Evolutionary conservation across 2,888 invertebrate genomes (phyloP).

Genomic region (Panorpa germanica): DNA sequence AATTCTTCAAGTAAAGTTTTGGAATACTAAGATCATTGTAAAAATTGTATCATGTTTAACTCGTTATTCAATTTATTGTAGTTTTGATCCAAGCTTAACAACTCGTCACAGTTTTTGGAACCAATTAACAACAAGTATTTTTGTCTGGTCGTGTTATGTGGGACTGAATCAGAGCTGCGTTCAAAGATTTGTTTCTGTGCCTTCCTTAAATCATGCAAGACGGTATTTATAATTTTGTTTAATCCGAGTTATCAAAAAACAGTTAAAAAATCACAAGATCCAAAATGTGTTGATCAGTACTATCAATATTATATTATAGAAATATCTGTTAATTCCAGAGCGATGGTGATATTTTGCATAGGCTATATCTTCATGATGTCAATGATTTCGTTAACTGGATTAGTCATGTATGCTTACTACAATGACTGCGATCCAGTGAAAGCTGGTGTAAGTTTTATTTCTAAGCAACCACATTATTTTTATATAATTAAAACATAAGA

Average conservation of each 20-base stretch:
- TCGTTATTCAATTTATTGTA: no score
- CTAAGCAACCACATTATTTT: constrained; percentile 6
- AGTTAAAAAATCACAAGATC: no score
- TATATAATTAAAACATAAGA: constrained; percentile 27
- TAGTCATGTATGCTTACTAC: constrained; percentile 5
- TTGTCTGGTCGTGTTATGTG: constrained; percentile 41
- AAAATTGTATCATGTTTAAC: no score
- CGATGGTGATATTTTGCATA: background rate
- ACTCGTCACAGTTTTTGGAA: constrained; percentile 45
- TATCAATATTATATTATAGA: background rate
- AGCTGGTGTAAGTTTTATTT: constrained; percentile 1
- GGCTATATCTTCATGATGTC: background rate
- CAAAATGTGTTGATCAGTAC: no score
- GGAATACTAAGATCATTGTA: no score
- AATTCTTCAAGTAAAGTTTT: constrained; percentile 15
- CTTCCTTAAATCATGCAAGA: no score
- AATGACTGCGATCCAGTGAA: constrained; percentile 3
- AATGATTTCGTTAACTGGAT: constrained; percentile 3
- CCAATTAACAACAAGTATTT: constrained; percentile 32
- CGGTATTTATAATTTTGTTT: no score
- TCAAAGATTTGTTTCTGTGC: no score
- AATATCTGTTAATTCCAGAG: constrained; percentile 2
- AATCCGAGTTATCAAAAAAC: no score
- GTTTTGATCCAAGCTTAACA: constrained; percentile 36
- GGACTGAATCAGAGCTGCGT: no score